Evolutionary conservation across 2,797 vertebrate species (phyloP), one percentile per base, ranked within the genome.

Genomic region (Heliangelus exortis): DNA sequence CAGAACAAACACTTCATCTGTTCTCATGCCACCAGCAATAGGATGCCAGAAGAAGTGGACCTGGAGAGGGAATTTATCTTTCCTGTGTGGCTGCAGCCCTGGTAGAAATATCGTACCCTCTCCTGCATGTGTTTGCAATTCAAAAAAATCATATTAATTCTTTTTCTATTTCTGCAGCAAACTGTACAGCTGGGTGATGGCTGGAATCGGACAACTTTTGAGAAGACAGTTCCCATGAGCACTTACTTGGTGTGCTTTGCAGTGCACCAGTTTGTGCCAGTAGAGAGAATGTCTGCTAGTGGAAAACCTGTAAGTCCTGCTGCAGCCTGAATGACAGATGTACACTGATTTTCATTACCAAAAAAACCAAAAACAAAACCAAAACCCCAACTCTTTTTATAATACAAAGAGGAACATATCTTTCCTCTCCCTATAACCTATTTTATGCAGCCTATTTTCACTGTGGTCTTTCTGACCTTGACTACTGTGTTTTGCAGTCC

Each of bases 211-310:
- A 99, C 99, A 19, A 97, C 92, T 73, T 99, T 99, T 90, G 0
- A 93, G 68, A 98, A 97, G 88, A 99, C 99, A 2, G 97, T 99
- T 63, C 98, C 98, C n/a, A 99, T 99, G 99, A 99, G 99, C 87
- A 99, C 99, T 21, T 99, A 99, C 85, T 96, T 99, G 96, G 99
- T 99, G n/a, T 99, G 99, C 95, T 99, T 99, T 93, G 99, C 99
- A 1, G 98, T 99, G 75, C 99, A 99, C 96, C 98, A 98, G 77
- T 99, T 99, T 91, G 0, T 0, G 0, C 84, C 1, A 20, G 58
- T 98, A 87, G 91, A 98, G 85, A 97, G 81, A 92, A 75, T 0
- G 0, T 99, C 99, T 0, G 45, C 36, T 0, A 73, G 75, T 9
- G 98, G 98, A 76, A 97, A 98, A 95, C 98, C 98, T 39, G 99